Percentiles rank a stretch among this genome's conserved stretches.
phyloP scores from a whole-genome alignment of 2,113 vertebrate species.

The Upupa epops region DNA sequence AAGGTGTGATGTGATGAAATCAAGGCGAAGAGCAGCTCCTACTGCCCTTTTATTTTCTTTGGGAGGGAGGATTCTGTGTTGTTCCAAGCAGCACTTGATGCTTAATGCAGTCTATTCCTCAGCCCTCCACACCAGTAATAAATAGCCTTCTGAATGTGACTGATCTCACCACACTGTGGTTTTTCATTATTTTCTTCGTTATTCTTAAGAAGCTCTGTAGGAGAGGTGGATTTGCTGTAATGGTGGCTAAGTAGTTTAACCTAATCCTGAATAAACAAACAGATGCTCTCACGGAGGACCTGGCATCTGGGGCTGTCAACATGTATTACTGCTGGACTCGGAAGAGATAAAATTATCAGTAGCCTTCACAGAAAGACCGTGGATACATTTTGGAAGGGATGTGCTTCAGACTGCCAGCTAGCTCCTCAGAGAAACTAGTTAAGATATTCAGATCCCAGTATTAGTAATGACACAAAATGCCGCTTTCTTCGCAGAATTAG shows the following conservation, averaged over 20 bases:
- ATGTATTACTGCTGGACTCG: constrained; percentile 76
- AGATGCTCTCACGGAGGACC: constrained; percentile 78
- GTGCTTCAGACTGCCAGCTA: background rate
- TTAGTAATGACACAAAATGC: background rate
- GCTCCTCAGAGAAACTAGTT: background rate
- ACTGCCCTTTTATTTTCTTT: background rate
- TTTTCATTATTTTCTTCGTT: constrained; percentile 25
- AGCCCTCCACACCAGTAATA: background rate
- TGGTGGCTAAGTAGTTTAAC: constrained; percentile 85
- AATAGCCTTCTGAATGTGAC: background rate
- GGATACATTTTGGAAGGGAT: background rate
- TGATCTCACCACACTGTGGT: background rate
- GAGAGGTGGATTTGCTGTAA: constrained; percentile 72
- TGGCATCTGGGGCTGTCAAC: constrained; percentile 85
- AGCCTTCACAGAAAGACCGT: constrained; percentile 12
- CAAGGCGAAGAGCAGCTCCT: background rate
- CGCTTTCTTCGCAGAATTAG: background rate
- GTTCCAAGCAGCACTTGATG: background rate
- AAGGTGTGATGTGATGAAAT: background rate
- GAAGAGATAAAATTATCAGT: constrained; percentile 62
- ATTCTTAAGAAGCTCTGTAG: constrained; percentile 38
- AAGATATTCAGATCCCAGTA: background rate
- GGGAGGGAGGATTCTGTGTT: background rate
- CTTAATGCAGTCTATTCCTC: background rate
- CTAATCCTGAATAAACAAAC: constrained; percentile 85